A percentile compares a stretch with the other conserved stretches of the same genome.
Conservation (phyloP, 1,140 invertebrate species). For the Ericerus pela region DNA sequence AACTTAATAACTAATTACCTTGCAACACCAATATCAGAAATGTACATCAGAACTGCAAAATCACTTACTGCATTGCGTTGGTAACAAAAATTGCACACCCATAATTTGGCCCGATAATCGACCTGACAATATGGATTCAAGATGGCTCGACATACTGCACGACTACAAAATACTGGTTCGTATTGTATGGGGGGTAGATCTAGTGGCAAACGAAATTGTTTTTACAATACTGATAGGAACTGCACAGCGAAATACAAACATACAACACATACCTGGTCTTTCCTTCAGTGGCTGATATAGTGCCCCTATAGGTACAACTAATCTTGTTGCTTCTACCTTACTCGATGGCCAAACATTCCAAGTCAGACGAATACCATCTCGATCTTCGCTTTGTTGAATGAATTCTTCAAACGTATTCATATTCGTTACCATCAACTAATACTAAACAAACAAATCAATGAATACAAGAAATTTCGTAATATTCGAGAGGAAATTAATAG, state of each 20-base stretch:
- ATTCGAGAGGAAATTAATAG: too few relatives aligned
- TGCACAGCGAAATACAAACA: background rate
- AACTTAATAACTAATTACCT: background rate
- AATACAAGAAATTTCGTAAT: too few relatives aligned
- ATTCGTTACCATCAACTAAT: too few relatives aligned
- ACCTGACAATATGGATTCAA: slow-evolving; percentile 96
- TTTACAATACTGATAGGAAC: background rate
- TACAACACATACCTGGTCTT: slow-evolving; percentile 38
- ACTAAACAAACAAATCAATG: too few relatives aligned
- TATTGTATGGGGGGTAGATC: slow-evolving; percentile 92
- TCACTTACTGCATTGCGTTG: slow-evolving; percentile 91
- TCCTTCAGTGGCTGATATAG: slow-evolving; percentile 95
- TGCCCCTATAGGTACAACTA: slow-evolving; percentile 88
- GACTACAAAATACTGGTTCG: slow-evolving; percentile 90
- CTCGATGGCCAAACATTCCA: slow-evolving; percentile 99
- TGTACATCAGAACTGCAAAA: slow-evolving; percentile 11
- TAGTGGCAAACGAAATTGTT: slow-evolving; percentile 17
- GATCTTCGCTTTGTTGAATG: slow-evolving; percentile 93
- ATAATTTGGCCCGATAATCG: slow-evolving; percentile 91
- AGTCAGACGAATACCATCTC: slow-evolving; percentile 91
- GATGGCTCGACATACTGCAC: slow-evolving; percentile 83
- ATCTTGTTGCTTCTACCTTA: slow-evolving; percentile 79
- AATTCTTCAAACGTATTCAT: slow-evolving; percentile 91
- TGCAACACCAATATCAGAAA: slow-evolving; percentile 13
- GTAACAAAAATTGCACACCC: slow-evolving; percentile 99